Evolutionary conservation across 2,113 vertebrate species (phyloP).

Genomic region (Mellivora capensis): DNA sequence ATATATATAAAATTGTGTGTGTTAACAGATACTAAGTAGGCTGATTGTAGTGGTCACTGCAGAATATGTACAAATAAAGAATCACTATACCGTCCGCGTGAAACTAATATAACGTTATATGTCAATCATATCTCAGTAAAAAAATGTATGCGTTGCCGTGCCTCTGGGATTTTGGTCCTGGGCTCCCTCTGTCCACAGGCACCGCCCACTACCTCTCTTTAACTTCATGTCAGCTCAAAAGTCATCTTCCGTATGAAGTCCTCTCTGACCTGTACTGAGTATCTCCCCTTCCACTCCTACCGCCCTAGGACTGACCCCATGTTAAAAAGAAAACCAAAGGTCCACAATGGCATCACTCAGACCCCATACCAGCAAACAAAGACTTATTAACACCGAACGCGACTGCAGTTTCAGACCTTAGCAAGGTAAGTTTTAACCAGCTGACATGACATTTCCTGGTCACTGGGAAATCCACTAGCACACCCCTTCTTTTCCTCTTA

Average conservation of each 20-base stretch:
- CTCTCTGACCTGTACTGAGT: background rate
- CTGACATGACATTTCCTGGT: background rate
- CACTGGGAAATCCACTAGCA: background rate
- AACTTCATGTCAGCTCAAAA: background rate
- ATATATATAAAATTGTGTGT: background rate
- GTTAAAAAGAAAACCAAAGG: background rate
- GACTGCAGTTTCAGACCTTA: background rate
- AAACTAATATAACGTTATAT: background rate
- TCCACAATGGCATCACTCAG: background rate
- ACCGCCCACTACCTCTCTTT: background rate
- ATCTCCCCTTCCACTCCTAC: background rate
- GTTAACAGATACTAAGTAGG: no score
- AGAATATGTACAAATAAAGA: background rate
- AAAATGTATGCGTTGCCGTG: background rate
- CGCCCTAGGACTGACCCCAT: background rate
- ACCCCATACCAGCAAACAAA: background rate
- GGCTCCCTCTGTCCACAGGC: background rate
- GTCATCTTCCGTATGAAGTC: background rate
- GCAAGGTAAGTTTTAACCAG: background rate
- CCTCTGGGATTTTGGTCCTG: background rate
- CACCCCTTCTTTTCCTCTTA: background rate
- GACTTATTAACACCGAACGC: background rate
- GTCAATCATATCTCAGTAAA: background rate
- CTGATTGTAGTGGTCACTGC: background rate
- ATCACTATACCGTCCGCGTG: background rate